Evolutionary conservation across 2,888 invertebrate genomes (phyloP), one percentile per base, ranked within the genome.

Genomic region (Drosophila colorata): DNA sequence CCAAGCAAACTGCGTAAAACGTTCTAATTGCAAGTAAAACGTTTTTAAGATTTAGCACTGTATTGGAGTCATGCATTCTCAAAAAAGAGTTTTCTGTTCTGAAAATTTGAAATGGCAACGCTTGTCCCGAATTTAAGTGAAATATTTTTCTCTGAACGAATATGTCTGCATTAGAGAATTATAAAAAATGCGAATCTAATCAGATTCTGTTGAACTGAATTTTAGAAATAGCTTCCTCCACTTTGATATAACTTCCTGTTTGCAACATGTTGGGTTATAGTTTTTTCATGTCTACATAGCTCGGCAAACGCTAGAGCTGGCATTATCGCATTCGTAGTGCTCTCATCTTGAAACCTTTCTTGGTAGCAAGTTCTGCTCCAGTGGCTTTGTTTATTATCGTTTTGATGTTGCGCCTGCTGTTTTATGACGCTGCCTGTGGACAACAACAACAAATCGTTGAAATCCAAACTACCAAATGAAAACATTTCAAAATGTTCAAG

Each of bases 281-380:
- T 37, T 65, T 52, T 59, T 14, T 31, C 23, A 31, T 20, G 13
- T 18, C 16, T 31, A 14, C 6, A 3, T 13, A 52, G 48, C 31
- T 43, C 52, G 43, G 23, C 48, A 44, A 31, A 40, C 52, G 38
- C n/a, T 69, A 38, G 46, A 38, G 55, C 35, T 59, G 13, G 33
- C 4, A 43, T 35, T 64, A 65, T 7, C 51, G 46, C 33, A 60
- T 44, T 43, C 51, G 38, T 28, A 47, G 37, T 28, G 51, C 20
- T 44, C 38, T 41, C 35, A 55, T 75, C 71, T 75, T 20, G 13
- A 74, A 71, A 59, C 67, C 67, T 72, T 68, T 74, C 77, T 76
- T 67, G 68, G 53, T 14, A 76, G 56, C 67, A 49, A 67, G 72
- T 76, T 76, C 48, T 74, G 74, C 74, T 71, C 58, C 48, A 63